phyloP scores from a whole-genome alignment of 2,888 invertebrate genomes.

The Oligia latruncula region DNA sequence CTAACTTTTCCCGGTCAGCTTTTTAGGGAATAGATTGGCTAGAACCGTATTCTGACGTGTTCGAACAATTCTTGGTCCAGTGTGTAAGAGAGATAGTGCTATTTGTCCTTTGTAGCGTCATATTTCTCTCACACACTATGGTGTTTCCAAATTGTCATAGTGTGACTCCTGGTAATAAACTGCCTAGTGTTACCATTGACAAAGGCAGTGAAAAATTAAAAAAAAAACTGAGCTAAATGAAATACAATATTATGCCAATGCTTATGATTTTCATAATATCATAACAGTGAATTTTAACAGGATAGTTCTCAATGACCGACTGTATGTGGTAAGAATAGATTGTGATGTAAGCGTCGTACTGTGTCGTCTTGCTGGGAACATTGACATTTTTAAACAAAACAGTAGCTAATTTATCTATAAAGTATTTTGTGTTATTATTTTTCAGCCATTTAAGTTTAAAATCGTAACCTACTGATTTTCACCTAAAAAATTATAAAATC shows the following conservation, averaged over 20 bases:
- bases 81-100: not conserved
- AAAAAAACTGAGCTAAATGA: not conserved
- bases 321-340: constrained; percentile 35
- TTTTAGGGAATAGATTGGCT: not conserved
- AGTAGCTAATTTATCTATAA: not conserved
- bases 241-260: not conserved
- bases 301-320: not conserved
- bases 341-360: constrained; percentile 52
- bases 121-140: not conserved
- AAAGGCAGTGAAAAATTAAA: not conserved
- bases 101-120: not conserved
- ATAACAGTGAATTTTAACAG: not conserved
- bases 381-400: constrained; percentile 31
- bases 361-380: constrained; percentile 52
- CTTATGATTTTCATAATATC: not conserved
- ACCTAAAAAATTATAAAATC: not conserved
- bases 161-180: not conserved
- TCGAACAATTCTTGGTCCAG: not conserved
- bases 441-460: not conserved
- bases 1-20: not conserved
- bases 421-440: not conserved
- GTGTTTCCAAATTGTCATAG: no score
- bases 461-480: not conserved
- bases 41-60: not conserved
- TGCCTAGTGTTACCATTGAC: not conserved